Evolutionary conservation across 1,140 invertebrate species (phyloP).

Genomic region (Pogonomyrmex californicus): DNA sequence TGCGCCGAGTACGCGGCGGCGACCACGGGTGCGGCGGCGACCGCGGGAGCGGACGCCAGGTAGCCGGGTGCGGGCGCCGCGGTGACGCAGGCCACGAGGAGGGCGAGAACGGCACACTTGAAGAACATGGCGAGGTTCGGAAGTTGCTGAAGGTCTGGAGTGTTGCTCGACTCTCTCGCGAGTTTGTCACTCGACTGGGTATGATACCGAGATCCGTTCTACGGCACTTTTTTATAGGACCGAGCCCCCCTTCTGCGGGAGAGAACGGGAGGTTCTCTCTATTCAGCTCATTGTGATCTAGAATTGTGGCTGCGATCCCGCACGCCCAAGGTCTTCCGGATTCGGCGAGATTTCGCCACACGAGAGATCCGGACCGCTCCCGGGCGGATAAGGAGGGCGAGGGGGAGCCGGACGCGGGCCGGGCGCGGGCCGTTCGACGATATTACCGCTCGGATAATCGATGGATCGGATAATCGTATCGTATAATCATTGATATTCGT

Average conservation of each 20-base stretch:
- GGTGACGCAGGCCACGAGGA: conserved; percentile 77
- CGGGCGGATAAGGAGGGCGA: neutral
- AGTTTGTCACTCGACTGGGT: conserved; percentile 31
- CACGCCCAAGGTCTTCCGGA: conserved; percentile 68
- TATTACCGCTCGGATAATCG: neutral
- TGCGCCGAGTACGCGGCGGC: conserved; percentile 88
- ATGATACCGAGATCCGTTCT: conserved; percentile 9
- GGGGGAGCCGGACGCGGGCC: neutral
- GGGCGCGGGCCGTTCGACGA: neutral
- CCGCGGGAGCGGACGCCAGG: conserved; percentile 80
- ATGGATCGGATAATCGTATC: neutral
- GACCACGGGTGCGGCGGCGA: conserved; percentile 87
- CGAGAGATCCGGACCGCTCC: conserved; percentile 28
- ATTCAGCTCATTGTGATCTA: neutral
- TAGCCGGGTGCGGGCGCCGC: conserved; percentile 76
- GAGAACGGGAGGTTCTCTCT: conserved; percentile 42
- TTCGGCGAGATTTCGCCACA: conserved; percentile 38
- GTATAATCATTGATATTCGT: neutral
- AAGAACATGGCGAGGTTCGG: conserved; percentile 25
- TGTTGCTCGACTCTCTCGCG: neutral
- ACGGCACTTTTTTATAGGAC: conserved; percentile 57
- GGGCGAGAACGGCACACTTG: conserved; percentile 56
- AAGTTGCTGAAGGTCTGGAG: neutral
- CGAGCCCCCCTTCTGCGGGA: neutral
- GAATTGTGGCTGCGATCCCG: conserved; percentile 21